phyloP scores from a whole-genome alignment of 2,797 vertebrate genomes.

The Tauraco hartlaubi region DNA sequence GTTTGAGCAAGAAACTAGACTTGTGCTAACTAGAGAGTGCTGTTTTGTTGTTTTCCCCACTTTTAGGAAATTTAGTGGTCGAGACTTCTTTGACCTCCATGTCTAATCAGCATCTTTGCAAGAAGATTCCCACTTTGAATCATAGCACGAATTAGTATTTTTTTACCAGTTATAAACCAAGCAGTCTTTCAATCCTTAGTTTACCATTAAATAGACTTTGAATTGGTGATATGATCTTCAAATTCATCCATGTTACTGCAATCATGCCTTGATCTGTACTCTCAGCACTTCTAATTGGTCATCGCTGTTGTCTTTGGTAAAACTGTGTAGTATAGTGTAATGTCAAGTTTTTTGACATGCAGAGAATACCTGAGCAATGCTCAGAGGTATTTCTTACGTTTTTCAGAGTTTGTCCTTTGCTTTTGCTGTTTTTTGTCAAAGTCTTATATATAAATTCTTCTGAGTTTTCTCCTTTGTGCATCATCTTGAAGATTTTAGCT shows the following conservation, averaged over 20 bases:
- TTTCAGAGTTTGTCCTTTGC: not conserved
- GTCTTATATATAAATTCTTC: not conserved
- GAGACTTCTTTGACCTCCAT: not conserved
- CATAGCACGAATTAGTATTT: not conserved
- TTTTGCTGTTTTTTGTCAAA: not conserved
- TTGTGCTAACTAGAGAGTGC: not conserved
- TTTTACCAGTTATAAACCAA: not conserved
- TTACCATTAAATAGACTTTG: not conserved
- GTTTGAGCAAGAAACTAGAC: not conserved
- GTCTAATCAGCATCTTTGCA: not conserved
- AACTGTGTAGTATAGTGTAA: not conserved
- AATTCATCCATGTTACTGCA: not conserved
- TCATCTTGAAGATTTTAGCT: not conserved
- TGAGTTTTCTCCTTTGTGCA: not conserved
- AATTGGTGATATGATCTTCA: not conserved
- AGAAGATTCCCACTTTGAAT: not conserved
- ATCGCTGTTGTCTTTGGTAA: not conserved
- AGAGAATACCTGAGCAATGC: not conserved
- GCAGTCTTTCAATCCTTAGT: not conserved
- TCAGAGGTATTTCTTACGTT: accelerated
- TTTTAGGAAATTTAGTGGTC: not conserved
- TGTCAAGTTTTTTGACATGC: not conserved
- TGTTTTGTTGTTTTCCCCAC: not conserved
- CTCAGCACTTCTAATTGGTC: not conserved
- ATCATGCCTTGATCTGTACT: not conserved